Conservation (phyloP, 1,140 invertebrate species). For the Lycorma delicatula region DNA sequence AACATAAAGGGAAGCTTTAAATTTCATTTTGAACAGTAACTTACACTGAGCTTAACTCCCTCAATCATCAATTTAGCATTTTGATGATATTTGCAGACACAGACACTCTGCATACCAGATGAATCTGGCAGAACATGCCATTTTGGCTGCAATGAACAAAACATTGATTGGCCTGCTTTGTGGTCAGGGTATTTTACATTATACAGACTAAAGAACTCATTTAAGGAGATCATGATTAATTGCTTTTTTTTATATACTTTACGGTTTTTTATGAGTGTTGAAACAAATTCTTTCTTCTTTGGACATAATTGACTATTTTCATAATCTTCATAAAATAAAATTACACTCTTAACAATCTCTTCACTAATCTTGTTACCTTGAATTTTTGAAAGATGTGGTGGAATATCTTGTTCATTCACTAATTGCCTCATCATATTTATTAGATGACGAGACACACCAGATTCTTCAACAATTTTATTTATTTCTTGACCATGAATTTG, state of each 20-base stretch:
- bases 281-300: constrained; percentile 18
- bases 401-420: constrained; percentile 15
- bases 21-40: too few relatives aligned
- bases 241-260: constrained; percentile 17
- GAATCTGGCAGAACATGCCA: constrained; percentile 19
- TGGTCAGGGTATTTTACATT: constrained; percentile 18
- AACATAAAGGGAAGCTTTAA: too few relatives aligned
- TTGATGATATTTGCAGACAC: constrained; percentile 20
- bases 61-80: constrained; percentile 15
- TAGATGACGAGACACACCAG: too few relatives aligned
- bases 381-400: constrained; percentile 12
- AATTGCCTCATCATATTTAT: constrained; percentile 11
- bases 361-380: constrained; percentile 13
- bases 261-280: constrained; percentile 11
- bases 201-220: constrained; percentile 14
- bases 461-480: too few relatives aligned
- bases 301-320: constrained; percentile 18
- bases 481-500: constrained; percentile 17
- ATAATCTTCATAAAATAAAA: constrained; percentile 21
- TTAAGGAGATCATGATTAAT: constrained; percentile 12
- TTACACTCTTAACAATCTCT: constrained; percentile 13
- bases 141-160: constrained; percentile 17
- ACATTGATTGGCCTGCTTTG: constrained; percentile 15
- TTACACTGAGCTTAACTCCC: constrained; percentile 9
- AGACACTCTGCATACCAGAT: constrained; percentile 21